Base-by-base conservation (phyloP, 1,140 invertebrate species). In the Psix sp. region DNA sequence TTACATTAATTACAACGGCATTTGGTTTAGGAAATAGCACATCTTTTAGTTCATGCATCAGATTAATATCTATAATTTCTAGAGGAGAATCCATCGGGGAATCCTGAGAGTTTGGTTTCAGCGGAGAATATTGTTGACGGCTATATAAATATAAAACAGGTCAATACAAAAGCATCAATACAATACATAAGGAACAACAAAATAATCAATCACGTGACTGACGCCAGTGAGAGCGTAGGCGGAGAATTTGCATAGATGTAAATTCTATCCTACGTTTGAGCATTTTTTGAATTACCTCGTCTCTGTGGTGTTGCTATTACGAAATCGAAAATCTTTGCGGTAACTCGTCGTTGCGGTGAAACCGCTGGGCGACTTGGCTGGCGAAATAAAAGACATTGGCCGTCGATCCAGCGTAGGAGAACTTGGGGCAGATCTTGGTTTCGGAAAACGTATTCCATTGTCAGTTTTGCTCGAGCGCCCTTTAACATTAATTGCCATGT, bases 31-130 rank as follows among this genome's bases (percentile, higher is more conserved):
- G 86, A 57, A 83, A 83, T 76, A 92, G 87, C 15, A 92, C 88
- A 80, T 92, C 90, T 70, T 91, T 87, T 46, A 92, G 83, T 82
- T 92, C 91, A 42, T 89, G 88, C 90, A 92, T 90, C 35, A 92
- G 81, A 82, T 92, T 91, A 70, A 92, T 90, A 71, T 90, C 85
- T 31, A 91, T 72, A 40, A 76, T 80, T 78, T 82, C 85, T 17
- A 82, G 80, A n/a, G 79, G 82, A 0, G 77, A 83, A 43, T 89
- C 88, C 1, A 85, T 70, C 2, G 62, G 62, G 16, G 84, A 84
- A 68, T 90, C 89, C 2, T 88, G 88, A 1, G 88, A 88, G 52
- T 85, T 83, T 5, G 88, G 86, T 73, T 84, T 89, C 24, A 90
- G 73, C 10, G 89, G 87, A 45, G 87, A 90, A 65, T 89, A 90